Evolutionary conservation across 2,888 invertebrate species (phyloP).

Genomic region (Eledona agricola): DNA sequence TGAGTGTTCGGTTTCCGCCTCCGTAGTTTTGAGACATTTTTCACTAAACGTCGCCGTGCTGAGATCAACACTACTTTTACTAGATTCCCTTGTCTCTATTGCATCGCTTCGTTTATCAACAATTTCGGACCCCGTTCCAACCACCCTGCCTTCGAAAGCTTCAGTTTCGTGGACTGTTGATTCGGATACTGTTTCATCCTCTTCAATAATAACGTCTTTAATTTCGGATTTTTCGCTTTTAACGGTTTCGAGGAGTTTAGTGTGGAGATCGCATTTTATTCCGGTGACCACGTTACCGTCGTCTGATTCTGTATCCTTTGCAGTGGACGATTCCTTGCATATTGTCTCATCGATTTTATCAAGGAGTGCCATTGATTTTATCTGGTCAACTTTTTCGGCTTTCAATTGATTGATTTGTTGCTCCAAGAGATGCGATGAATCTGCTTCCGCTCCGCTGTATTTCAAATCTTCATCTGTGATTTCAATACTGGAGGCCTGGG

Average conservation of each 20-base stretch:
- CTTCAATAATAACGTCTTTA: slow-evolving; percentile 52
- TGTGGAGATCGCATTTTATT: slow-evolving; percentile 49
- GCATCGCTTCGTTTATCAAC: slow-evolving; percentile 35
- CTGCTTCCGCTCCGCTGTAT: slow-evolving; percentile 74
- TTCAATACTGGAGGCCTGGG: slow-evolving; percentile 67
- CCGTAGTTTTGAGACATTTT: slow-evolving; percentile 37
- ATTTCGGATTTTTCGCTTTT: slow-evolving; percentile 52
- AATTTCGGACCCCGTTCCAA: slow-evolving; percentile 34
- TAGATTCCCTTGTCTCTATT: slow-evolving; percentile 1
- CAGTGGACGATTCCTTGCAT: slow-evolving; percentile 45
- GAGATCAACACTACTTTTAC: slow-evolving; percentile 21
- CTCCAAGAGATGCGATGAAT: slow-evolving; percentile 65
- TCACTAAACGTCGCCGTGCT: slow-evolving; percentile 26
- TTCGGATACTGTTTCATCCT: slow-evolving; percentile 53
- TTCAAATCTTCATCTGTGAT: slow-evolving; percentile 74
- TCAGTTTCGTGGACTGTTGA: slow-evolving; percentile 44
- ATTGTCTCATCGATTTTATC: slow-evolving; percentile 53
- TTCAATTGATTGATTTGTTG: slow-evolving; percentile 61
- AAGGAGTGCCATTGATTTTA: slow-evolving; percentile 52
- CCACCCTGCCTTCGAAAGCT: slow-evolving; percentile 45
- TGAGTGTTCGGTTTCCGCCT: slow-evolving; percentile 12
- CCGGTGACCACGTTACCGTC: slow-evolving; percentile 50
- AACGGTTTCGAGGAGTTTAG: slow-evolving; percentile 49
- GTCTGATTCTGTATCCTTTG: slow-evolving; percentile 48
- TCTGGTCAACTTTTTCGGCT: slow-evolving; percentile 63